These are phyloP conservation scores for Merops nubicus DNA, from an alignment of 2,113 vertebrate genomes.

Conservation along the genomic window DNA sequence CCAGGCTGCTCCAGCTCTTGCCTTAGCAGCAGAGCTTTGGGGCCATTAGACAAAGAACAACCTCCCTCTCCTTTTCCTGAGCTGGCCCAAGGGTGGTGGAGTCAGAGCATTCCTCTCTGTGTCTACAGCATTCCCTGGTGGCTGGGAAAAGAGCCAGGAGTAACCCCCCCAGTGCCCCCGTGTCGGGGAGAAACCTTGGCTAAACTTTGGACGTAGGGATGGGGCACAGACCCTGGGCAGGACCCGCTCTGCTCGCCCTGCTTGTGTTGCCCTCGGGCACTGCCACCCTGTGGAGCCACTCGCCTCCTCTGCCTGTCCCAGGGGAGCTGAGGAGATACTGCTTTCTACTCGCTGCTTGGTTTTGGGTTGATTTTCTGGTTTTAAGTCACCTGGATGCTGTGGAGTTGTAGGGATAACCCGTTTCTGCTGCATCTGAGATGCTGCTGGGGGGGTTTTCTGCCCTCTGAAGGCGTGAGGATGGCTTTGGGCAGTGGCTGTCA, in stretches of 20 bases:
- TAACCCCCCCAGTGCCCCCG: no score
- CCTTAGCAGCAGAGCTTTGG: background rate
- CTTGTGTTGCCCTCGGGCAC: background rate
- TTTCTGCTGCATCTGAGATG: background rate
- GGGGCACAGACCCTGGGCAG: background rate
- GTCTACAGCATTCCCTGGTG: background rate
- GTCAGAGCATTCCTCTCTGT: background rate
- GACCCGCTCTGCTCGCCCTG: background rate
- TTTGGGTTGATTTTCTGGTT: background rate
- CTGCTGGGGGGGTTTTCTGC: background rate
- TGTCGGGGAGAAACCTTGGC: background rate
- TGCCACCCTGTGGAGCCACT: fast-evolving
- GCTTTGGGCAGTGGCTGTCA: background rate
- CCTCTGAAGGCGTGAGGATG: fast-evolving
- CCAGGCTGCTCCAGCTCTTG: background rate
- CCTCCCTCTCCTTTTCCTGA: background rate
- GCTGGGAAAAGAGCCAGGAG: no score
- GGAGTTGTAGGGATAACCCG: background rate
- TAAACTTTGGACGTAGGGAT: fast-evolving
- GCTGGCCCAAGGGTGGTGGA: background rate
- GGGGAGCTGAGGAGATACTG: background rate
- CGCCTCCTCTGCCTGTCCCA: fast-evolving
- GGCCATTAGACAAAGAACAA: background rate
- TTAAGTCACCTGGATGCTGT: background rate
- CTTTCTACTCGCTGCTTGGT: fast-evolving